Conservation (phyloP, 2,888 invertebrate species). For the Sphaerophoria rueppellii region DNA sequence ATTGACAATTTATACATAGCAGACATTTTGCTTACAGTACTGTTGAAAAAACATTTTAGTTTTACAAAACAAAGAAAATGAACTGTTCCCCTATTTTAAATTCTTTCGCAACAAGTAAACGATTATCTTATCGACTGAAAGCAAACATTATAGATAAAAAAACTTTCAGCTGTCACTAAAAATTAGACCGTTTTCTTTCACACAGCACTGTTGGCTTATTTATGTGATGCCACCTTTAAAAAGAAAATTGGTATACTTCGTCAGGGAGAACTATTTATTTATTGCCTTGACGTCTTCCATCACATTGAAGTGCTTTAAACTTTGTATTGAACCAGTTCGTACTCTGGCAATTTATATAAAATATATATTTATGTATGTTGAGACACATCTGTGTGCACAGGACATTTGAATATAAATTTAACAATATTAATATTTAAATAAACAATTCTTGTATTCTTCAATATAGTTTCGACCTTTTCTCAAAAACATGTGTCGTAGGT, state of each 20-base stretch:
- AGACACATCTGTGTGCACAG: neutral
- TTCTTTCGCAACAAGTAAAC: too few relatives aligned
- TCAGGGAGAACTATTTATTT: conserved; percentile 20
- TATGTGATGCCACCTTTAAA: neutral
- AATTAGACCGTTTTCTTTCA: too few relatives aligned
- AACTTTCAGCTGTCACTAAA: too few relatives aligned
- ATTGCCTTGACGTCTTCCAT: neutral
- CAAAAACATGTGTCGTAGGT: neutral
- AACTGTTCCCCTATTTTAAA: too few relatives aligned
- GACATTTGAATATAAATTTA: conserved; percentile 18
- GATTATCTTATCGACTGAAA: too few relatives aligned
- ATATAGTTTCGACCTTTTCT: neutral
- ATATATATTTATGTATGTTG: neutral
- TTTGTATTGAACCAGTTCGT: conserved; percentile 20
- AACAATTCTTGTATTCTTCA: neutral
- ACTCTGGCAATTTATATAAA: neutral
- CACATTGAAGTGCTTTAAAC: conserved; percentile 13
- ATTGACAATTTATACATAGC: neutral
- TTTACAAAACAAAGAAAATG: too few relatives aligned
- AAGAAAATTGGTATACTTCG: neutral
- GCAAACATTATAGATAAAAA: too few relatives aligned
- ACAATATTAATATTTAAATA: conserved; percentile 15
- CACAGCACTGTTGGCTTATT: neutral
- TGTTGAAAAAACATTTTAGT: neutral
- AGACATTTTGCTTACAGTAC: neutral